Conservation (phyloP, 1,140 invertebrate genomes). For the Pinna nobilis region DNA sequence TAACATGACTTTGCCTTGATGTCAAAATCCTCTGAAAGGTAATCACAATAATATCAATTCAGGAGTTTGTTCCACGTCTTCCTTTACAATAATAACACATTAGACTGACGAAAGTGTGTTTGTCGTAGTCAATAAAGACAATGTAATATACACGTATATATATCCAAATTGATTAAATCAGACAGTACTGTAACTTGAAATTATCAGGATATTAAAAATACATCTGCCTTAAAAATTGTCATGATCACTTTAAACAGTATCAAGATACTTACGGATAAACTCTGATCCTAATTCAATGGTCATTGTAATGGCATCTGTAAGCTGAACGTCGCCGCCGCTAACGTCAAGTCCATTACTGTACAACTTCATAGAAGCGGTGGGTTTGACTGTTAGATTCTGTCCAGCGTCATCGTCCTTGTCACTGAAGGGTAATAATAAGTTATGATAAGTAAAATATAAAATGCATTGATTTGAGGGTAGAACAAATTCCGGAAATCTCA, state of each 20-base stretch:
- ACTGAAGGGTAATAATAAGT: too few species aligned
- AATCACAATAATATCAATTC: not conserved
- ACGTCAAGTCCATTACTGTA: slow-evolving; percentile 31
- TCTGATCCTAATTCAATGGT: slow-evolving; percentile 41
- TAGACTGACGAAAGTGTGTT: not conserved
- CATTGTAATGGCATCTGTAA: slow-evolving; percentile 46
- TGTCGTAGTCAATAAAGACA: not conserved
- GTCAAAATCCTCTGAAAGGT: slow-evolving; percentile 33
- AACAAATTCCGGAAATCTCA: too few species aligned
- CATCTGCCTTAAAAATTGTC: not conserved
- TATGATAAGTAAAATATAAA: too few species aligned
- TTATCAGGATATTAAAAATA: not conserved
- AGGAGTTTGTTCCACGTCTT: not conserved
- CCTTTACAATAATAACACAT: not conserved
- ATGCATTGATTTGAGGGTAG: too few species aligned
- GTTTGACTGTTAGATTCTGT: slow-evolving; percentile 52
- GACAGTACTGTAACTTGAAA: not conserved
- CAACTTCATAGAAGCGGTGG: slow-evolving; percentile 46
- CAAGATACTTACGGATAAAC: slow-evolving; percentile 33
- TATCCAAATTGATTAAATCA: not conserved
- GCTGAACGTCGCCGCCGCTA: slow-evolving; percentile 38
- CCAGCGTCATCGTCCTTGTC: slow-evolving; percentile 52
- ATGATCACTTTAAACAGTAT: not conserved
- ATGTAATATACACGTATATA: too few species aligned
- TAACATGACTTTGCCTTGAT: slow-evolving; percentile 30